Percentiles rank a stretch among this genome's conserved stretches.
These are phyloP conservation scores for Drosophila micromelanica DNA, from an alignment of 1,140 invertebrate species.

Conservation along the genomic window DNA sequence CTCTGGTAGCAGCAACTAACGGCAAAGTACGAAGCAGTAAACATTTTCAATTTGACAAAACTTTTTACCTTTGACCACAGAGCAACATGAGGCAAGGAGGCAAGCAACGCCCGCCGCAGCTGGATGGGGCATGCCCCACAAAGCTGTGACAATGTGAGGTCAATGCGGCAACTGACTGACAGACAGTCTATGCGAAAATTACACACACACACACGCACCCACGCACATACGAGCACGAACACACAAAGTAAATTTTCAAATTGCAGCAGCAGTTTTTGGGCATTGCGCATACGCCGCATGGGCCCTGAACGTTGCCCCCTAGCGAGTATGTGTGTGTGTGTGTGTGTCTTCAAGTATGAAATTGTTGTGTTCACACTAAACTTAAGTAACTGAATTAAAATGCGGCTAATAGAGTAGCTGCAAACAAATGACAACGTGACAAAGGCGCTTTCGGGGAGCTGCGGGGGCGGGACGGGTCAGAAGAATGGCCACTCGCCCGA, in stretches of 20 bases:
- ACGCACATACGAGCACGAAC: background rate
- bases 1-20: slow-evolving; percentile 35
- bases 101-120: background rate
- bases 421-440: slow-evolving; percentile 62
- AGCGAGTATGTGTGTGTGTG: slow-evolving; percentile 21
- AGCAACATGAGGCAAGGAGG: slow-evolving; percentile 18
- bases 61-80: slow-evolving; percentile 82
- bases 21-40: slow-evolving; percentile 69
- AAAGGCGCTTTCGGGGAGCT: background rate
- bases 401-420: slow-evolving; percentile 81
- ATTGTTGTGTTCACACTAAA: slow-evolving; percentile 83
- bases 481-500: background rate
- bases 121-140: slow-evolving; percentile 16
- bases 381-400: slow-evolving; percentile 83
- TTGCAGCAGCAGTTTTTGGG: slow-evolving; percentile 55
- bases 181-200: slow-evolving; percentile 46
- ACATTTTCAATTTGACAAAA: slow-evolving; percentile 83
- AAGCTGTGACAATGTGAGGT: slow-evolving; percentile 71
- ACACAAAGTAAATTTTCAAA: slow-evolving; percentile 64
- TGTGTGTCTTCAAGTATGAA: slow-evolving; percentile 73
- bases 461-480: background rate
- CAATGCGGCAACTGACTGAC: slow-evolving; percentile 74
- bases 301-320: slow-evolving; percentile 4
- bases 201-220: slow-evolving; percentile 31
- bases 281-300: slow-evolving; percentile 51